Percentiles rank a stretch among this genome's conserved stretches.
These are phyloP conservation scores for Parasteatoda tepidariorum DNA, from an alignment of 1,140 invertebrate genomes.

Conservation along the genomic window DNA sequence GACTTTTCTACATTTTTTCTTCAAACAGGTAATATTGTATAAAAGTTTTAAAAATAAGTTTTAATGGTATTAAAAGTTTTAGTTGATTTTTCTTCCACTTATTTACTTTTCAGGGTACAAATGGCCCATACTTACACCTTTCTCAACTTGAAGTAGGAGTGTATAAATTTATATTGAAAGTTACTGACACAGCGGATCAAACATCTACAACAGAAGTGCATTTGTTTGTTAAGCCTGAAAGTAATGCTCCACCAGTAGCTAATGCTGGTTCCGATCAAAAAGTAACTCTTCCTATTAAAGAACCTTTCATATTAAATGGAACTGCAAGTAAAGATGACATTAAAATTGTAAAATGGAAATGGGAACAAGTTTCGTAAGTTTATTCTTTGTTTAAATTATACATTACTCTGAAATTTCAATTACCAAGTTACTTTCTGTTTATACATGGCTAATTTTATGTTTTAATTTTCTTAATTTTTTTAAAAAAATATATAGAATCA, in stretches of 20 bases:
- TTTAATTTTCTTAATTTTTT: background rate
- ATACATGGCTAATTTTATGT: no score
- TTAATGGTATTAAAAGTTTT: no score
- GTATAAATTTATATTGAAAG: slow-evolving; percentile 93
- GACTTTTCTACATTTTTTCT: no score
- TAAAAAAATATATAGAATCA: no score
- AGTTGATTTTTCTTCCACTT: no score
- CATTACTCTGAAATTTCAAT: no score
- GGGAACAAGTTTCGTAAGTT: slow-evolving; percentile 80
- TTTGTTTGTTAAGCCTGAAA: slow-evolving; percentile 92
- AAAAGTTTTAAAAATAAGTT: no score
- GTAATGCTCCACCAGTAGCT: slow-evolving; percentile 79
- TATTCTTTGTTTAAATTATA: no score
- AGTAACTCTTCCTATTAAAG: slow-evolving; percentile 80
- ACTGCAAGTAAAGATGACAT: slow-evolving; percentile 86
- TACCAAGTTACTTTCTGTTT: background rate
- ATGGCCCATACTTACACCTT: slow-evolving; percentile 86
- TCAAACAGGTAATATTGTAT: no score
- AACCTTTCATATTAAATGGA: slow-evolving; percentile 82
- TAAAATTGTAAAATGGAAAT: slow-evolving; percentile 82
- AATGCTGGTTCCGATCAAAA: slow-evolving; percentile 72
- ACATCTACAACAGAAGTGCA: slow-evolving; percentile 86
- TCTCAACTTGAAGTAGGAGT: slow-evolving; percentile 92
- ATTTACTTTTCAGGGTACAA: slow-evolving; percentile 70
- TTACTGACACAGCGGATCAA: slow-evolving; percentile 89